Conservation (phyloP, 2,113 vertebrate species). For the Tachysurus vachellii region DNA sequence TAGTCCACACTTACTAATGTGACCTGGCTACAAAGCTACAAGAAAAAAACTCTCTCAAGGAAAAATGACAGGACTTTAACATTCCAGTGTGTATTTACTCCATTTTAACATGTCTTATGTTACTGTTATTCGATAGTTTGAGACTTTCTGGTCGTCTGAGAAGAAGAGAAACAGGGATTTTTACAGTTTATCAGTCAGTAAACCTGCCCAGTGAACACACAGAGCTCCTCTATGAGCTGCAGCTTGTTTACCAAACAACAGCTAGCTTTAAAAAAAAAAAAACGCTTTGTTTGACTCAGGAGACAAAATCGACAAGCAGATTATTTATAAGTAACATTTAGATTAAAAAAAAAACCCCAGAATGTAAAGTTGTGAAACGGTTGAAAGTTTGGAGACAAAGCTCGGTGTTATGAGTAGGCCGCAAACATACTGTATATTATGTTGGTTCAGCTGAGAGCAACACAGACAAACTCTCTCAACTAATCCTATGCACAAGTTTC, state of each 20-base stretch:
- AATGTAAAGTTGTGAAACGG: not conserved
- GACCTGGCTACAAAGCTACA: no score
- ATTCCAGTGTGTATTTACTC: not conserved
- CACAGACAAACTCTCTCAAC: not conserved
- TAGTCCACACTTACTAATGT: not conserved
- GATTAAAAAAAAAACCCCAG: not conserved
- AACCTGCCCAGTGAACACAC: not conserved
- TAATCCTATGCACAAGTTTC: conserved; percentile 64
- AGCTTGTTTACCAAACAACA: not conserved
- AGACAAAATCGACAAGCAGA: not conserved
- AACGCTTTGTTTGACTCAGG: not conserved
- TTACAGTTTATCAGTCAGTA: not conserved
- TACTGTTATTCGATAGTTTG: not conserved
- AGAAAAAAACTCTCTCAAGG: no score
- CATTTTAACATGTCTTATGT: not conserved
- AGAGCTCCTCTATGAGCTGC: not conserved
- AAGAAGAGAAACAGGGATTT: not conserved
- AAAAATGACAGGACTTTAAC: not conserved
- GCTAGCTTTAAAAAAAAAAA: no score
- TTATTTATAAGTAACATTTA: not conserved
- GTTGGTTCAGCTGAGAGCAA: not conserved
- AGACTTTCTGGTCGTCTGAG: not conserved
- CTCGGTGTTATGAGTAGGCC: conserved; percentile 24
- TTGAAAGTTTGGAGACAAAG: conserved; percentile 33
- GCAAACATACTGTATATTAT: not conserved